A percentile compares a stretch with the other conserved stretches of the same genome.
Conservation (phyloP, 2,113 vertebrate species). For the Balaeniceps rex region DNA sequence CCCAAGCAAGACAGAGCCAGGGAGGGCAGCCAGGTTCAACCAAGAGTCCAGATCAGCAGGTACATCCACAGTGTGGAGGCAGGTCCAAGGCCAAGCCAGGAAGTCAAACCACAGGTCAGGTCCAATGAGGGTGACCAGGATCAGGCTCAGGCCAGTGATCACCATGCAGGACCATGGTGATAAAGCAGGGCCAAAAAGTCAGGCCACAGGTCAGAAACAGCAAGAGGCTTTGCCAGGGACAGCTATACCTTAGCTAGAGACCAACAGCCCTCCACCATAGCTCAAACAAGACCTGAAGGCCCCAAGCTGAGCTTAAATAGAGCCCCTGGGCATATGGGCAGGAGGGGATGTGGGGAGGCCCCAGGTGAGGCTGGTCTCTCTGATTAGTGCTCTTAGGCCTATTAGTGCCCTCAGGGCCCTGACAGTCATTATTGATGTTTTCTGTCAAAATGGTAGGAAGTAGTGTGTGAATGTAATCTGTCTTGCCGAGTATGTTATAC, state of each 20-base stretch:
- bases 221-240: background rate
- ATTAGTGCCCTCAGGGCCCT: background rate
- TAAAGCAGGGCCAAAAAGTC: background rate
- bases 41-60: background rate
- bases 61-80: background rate
- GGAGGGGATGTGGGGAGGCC: no score
- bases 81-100: no score
- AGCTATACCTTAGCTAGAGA: background rate
- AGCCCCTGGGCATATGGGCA: no score
- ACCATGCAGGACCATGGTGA: background rate
- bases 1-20: background rate
- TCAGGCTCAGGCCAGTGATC: no score
- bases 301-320: background rate
- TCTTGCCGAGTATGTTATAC: no score
- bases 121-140: background rate
- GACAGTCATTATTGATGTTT: background rate
- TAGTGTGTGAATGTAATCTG: background rate
- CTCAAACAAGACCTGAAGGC: rapidly evolving
- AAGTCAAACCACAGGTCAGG: background rate
- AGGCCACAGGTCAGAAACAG: background rate
- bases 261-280: background rate
- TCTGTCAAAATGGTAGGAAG: background rate
- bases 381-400: background rate
- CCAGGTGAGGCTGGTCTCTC: background rate
- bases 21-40: background rate